phyloP scores from a whole-genome alignment of 2,888 invertebrate genomes.

The Cremastinae sp. region DNA sequence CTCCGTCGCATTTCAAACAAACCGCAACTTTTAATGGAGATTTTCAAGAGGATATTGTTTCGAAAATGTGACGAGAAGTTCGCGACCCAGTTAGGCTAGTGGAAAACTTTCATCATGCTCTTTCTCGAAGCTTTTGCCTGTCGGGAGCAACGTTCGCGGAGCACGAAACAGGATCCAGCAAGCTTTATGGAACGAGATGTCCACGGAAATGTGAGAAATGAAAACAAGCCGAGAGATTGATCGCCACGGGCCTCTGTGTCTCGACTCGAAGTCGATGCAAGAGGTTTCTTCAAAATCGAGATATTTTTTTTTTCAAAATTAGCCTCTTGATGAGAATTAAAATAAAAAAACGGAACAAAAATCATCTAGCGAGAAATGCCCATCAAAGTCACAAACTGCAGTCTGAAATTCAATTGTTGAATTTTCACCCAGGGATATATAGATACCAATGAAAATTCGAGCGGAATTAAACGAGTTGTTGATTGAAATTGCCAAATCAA shows the following conservation, averaged over 20 bases:
- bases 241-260: neutral
- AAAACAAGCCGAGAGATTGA: neutral
- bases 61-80: neutral
- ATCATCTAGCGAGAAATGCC: no score
- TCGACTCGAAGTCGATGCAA: neutral
- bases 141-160: no score
- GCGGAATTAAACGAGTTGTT: neutral
- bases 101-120: neutral
- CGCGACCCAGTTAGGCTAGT: neutral
- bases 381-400: no score
- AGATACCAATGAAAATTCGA: neutral
- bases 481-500: neutral
- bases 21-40: conserved; percentile 26
- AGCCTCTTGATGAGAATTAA: no score
- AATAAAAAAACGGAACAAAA: no score
- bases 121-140: no score
- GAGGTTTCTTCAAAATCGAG: no score
- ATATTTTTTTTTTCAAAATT: no score
- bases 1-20: neutral
- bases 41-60: neutral
- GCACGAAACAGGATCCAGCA: no score
- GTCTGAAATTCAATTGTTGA: no score
- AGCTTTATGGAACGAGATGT: neutral
- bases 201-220: neutral
- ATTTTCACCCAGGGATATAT: neutral